Conservation (phyloP, 2,797 vertebrate genomes). For the Protonibea diacanthus region DNA sequence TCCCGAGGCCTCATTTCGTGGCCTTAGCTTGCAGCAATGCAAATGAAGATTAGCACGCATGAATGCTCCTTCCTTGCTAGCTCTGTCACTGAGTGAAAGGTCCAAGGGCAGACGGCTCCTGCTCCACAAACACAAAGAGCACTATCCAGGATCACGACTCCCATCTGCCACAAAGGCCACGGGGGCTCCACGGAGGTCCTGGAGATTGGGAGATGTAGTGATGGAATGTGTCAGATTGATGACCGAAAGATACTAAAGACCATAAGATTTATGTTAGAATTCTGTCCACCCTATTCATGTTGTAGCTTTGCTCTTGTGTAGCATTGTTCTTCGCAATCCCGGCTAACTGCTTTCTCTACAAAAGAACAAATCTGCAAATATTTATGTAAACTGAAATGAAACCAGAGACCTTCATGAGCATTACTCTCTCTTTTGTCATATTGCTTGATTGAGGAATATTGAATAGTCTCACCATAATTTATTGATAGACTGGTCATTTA, state of each 20-base stretch:
- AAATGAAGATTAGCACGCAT: slow-evolving; percentile 78
- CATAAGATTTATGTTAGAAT: neutral
- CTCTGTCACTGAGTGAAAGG: slow-evolving; percentile 53
- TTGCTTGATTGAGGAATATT: neutral
- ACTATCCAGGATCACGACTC: slow-evolving; percentile 49
- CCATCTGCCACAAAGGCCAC: slow-evolving; percentile 57
- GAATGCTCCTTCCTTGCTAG: slow-evolving; percentile 66
- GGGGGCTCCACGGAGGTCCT: slow-evolving; percentile 29
- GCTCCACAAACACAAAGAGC: slow-evolving; percentile 51
- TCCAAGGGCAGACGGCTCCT: slow-evolving; percentile 60
- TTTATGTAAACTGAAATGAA: neutral
- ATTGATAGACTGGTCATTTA: neutral
- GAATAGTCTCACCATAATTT: neutral
- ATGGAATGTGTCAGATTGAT: slow-evolving; percentile 42
- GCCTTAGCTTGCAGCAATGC: slow-evolving; percentile 71
- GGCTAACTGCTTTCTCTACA: slow-evolving; percentile 4
- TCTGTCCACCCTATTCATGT: neutral
- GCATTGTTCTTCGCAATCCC: slow-evolving; percentile 29
- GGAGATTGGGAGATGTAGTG: slow-evolving; percentile 27
- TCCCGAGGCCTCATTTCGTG: slow-evolving; percentile 69
- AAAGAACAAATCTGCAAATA: neutral
- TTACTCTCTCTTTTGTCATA: neutral
- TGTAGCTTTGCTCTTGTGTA: neutral
- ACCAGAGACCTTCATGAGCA: neutral
- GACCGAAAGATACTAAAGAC: slow-evolving; percentile 20